A percentile compares a stretch with the other conserved stretches of the same genome.
Conservation (phyloP, 2,113 vertebrate species). For the Hippocampus barbouri region DNA sequence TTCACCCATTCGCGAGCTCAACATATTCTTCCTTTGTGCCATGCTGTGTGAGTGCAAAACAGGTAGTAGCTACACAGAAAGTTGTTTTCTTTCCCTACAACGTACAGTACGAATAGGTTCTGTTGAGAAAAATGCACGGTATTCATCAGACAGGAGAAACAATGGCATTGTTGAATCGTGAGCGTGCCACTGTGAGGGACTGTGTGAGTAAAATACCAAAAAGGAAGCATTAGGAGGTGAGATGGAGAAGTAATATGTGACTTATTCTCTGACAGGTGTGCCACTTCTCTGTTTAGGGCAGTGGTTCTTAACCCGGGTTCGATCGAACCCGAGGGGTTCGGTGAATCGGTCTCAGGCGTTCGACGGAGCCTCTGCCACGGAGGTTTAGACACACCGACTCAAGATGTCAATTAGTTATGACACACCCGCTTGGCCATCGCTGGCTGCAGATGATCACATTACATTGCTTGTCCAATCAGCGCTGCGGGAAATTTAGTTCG, state of each 20-base stretch:
- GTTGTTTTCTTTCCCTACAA: constrained; percentile 43
- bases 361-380: too few relatives aligned
- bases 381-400: too few relatives aligned
- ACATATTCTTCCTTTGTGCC: constrained; percentile 31
- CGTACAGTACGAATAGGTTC: constrained; percentile 6
- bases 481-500: too few relatives aligned
- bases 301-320: too few relatives aligned
- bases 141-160: constrained; percentile 19
- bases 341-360: too few relatives aligned
- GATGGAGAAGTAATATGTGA: not conserved
- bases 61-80: constrained; percentile 42
- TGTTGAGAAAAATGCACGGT: constrained; percentile 28
- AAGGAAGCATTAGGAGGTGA: not conserved
- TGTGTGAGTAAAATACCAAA: not conserved
- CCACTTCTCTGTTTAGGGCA: too few relatives aligned
- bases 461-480: too few relatives aligned
- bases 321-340: too few relatives aligned
- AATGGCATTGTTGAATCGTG: not conserved
- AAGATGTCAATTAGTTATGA: too few relatives aligned
- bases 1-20: constrained; percentile 35
- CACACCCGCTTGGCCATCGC: too few relatives aligned
- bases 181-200: not conserved
- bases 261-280: not conserved
- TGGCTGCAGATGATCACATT: too few relatives aligned
- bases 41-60: constrained; percentile 33